Evolutionary conservation across 2,888 invertebrate species (phyloP).

Genomic region (Tortrix viridana): DNA sequence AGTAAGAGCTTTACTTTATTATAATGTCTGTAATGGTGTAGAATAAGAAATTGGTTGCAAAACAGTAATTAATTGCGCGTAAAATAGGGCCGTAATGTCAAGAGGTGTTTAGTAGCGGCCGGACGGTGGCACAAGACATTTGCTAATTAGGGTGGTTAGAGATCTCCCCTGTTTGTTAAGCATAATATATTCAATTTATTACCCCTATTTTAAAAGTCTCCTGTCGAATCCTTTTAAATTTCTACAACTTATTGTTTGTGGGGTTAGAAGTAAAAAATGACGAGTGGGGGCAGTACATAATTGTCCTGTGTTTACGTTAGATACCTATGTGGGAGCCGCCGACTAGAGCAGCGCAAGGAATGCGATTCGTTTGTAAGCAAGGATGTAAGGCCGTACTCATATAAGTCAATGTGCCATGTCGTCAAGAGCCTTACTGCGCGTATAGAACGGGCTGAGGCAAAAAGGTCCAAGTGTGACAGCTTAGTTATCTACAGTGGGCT

Average conservation of each 20-base stretch:
- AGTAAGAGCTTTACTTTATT: conserved; percentile 26
- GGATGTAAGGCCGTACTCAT: not conserved
- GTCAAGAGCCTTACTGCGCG: conserved; percentile 14
- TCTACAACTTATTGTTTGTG: conserved; percentile 21
- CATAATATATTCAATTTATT: conserved; percentile 23
- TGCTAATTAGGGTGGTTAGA: conserved; percentile 27
- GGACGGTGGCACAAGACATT: conserved; percentile 26
- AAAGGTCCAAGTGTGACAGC: conserved; percentile 28
- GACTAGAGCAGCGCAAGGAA: not conserved
- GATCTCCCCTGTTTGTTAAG: conserved; percentile 21
- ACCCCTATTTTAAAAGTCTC: conserved; percentile 28
- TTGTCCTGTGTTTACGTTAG: conserved; percentile 5
- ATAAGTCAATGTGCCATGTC: conserved; percentile 14
- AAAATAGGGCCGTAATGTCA: conserved; percentile 25
- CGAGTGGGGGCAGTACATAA: conserved; percentile 1
- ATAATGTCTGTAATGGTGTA: conserved; percentile 27
- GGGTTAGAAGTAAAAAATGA: conserved; percentile 17
- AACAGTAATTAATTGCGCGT: conserved; percentile 32
- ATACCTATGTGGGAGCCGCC: not conserved
- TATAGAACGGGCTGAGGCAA: conserved; percentile 20
- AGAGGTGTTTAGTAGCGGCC: conserved; percentile 31
- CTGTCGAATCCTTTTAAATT: conserved; percentile 29
- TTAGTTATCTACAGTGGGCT: conserved; percentile 47
- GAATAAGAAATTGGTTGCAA: conserved; percentile 23
- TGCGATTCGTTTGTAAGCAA: not conserved